These are phyloP conservation scores for Pelochelys cantorii DNA, from an alignment of 2,797 vertebrate genomes.

Conservation along the genomic window DNA sequence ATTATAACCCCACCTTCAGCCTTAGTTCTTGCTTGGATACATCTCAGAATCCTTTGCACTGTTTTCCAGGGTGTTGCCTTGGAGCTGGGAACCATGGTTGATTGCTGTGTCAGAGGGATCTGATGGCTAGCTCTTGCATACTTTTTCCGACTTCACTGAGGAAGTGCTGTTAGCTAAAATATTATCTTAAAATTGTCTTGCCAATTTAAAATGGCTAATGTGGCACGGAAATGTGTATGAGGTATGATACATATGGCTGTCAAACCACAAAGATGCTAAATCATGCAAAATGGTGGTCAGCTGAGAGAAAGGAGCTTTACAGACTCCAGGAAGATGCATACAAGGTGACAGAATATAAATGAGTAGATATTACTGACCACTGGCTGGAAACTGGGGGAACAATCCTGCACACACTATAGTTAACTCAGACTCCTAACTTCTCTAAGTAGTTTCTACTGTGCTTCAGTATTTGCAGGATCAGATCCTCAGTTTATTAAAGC, in stretches of 20 bases:
- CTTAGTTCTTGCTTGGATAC: neutral
- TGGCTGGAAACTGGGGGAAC: neutral
- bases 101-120: neutral
- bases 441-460: neutral
- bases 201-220: neutral
- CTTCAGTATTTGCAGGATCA: neutral
- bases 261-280: neutral
- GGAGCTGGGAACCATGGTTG: neutral
- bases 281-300: neutral
- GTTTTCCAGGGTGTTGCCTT: neutral
- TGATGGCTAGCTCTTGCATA: neutral
- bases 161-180: too few species aligned
- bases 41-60: neutral
- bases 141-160: neutral
- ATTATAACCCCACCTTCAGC: neutral
- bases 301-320: neutral
- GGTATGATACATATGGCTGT: neutral
- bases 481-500: neutral
- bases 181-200: accelerated
- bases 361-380: neutral
- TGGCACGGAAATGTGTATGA: neutral
- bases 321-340: slow-evolving; percentile 1
- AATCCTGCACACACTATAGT: neutral
- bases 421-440: accelerated
- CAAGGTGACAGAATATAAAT: neutral